Conservation (phyloP, 2,113 vertebrate genomes). For the Oceanites oceanicus region DNA sequence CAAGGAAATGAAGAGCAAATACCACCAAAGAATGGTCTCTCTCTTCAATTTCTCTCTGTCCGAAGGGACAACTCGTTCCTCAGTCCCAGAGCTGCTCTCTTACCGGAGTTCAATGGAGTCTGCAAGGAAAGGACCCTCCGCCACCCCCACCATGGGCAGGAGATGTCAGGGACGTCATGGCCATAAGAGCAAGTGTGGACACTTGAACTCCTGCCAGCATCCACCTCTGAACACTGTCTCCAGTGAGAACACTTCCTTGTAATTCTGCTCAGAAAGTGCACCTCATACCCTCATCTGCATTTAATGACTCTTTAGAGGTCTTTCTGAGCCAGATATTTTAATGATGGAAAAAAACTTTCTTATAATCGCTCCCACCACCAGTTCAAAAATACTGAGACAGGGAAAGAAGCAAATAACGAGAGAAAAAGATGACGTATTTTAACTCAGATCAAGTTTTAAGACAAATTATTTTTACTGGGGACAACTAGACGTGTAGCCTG, state of each 20-base stretch:
- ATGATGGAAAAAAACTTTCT: background rate
- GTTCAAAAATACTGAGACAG: background rate
- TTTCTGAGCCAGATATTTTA: background rate
- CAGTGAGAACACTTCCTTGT: slow-evolving; percentile 54
- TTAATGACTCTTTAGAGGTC: background rate
- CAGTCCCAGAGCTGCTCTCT: slow-evolving; percentile 57
- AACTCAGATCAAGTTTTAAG: slow-evolving; percentile 15
- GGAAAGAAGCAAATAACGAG: background rate
- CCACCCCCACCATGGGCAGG: background rate
- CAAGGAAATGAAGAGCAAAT: slow-evolving; percentile 83
- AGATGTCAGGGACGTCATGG: slow-evolving; percentile 60
- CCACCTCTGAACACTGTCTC: slow-evolving; percentile 39
- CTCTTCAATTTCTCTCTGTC: slow-evolving; percentile 79
- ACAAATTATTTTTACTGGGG: background rate
- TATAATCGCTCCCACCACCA: background rate
- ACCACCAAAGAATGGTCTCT: slow-evolving; percentile 82
- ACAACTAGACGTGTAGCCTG: background rate
- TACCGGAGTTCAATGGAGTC: slow-evolving; percentile 23
- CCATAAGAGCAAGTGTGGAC: slow-evolving; percentile 56
- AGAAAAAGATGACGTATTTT: background rate
- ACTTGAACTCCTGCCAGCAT: slow-evolving; percentile 54
- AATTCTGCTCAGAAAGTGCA: slow-evolving; percentile 13
- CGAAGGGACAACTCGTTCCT: slow-evolving; percentile 25
- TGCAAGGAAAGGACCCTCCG: background rate
- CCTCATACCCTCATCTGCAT: background rate